Evolutionary conservation across 2,888 invertebrate species (phyloP).

Genomic region (Cataglyphis rosenhaueri): DNA sequence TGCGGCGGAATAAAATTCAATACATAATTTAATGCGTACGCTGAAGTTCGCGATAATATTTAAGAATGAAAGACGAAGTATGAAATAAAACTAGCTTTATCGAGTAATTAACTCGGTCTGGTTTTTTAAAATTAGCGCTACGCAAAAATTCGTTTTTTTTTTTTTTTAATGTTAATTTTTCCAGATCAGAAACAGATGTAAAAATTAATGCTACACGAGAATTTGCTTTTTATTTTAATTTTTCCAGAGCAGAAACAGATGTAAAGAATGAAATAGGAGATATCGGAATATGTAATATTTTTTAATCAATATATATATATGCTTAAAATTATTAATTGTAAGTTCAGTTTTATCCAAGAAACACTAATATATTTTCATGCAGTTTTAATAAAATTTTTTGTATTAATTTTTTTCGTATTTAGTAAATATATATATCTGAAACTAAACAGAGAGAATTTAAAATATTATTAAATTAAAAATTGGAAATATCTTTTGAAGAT

Average conservation of each 20-base stretch:
- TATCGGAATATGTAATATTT: not conserved
- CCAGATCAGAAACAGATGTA: not conserved
- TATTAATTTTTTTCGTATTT: not conserved
- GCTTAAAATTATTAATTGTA: not conserved
- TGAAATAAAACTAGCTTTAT: not conserved
- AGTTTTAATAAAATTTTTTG: not conserved
- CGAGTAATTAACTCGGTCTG: not conserved
- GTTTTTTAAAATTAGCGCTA: not conserved
- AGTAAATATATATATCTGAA: not conserved
- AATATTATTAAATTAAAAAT: not conserved
- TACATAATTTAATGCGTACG: not conserved
- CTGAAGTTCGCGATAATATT: slow-evolving; percentile 10
- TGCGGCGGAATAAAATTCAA: slow-evolving; percentile 21
- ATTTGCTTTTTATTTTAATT: not conserved
- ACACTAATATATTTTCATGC: not conserved
- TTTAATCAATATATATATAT: not conserved
- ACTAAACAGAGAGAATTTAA: not conserved
- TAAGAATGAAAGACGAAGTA: slow-evolving; percentile 2
- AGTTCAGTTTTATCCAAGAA: not conserved
- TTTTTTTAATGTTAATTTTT: not conserved
- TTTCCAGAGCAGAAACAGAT: not conserved
- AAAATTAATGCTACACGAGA: not conserved
- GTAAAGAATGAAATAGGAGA: not conserved
- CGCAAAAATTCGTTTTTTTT: not conserved
- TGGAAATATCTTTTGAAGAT: not conserved